Evolutionary conservation across 2,113 vertebrate species (phyloP).

Genomic region (Amphiprion percula): DNA sequence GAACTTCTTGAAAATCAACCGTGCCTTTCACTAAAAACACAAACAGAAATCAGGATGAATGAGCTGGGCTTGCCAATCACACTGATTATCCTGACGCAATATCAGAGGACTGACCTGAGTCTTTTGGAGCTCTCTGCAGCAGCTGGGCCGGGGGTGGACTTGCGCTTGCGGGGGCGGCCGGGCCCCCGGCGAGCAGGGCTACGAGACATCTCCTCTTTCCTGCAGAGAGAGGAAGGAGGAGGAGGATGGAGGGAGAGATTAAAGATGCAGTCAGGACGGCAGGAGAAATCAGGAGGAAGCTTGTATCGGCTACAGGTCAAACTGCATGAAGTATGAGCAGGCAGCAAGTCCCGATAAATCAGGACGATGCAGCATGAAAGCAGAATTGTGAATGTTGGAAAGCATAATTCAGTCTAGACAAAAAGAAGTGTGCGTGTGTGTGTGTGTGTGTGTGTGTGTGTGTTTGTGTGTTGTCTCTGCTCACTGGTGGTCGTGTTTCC

Average conservation of each 20-base stretch:
- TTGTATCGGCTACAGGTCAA: conserved; percentile 71
- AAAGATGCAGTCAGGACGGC: conserved; percentile 58
- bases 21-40: conserved; percentile 78
- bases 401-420: conserved; percentile 53
- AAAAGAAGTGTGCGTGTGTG: conserved; percentile 38
- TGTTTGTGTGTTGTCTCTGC: conserved; percentile 65
- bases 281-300: conserved; percentile 54
- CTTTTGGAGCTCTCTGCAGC: conserved; percentile 85
- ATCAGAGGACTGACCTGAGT: conserved; percentile 88
- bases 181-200: conserved; percentile 95
- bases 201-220: conserved; percentile 93
- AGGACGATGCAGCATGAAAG: conserved; percentile 61
- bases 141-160: conserved; percentile 81
- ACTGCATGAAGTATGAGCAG: conserved; percentile 65
- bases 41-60: conserved; percentile 82
- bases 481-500: conserved; percentile 92
- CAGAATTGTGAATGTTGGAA: conserved; percentile 56
- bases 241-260: conserved; percentile 50
- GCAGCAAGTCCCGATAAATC: conserved; percentile 63
- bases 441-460: conserved; percentile 53
- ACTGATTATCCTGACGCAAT: conserved; percentile 75
- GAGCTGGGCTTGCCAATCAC: conserved; percentile 79
- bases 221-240: conserved; percentile 69
- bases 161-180: conserved; percentile 94
- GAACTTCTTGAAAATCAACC: conserved; percentile 81